These are phyloP conservation scores for Plotosus lineatus DNA, from an alignment of 2,113 vertebrate species.

Conservation along the genomic window DNA sequence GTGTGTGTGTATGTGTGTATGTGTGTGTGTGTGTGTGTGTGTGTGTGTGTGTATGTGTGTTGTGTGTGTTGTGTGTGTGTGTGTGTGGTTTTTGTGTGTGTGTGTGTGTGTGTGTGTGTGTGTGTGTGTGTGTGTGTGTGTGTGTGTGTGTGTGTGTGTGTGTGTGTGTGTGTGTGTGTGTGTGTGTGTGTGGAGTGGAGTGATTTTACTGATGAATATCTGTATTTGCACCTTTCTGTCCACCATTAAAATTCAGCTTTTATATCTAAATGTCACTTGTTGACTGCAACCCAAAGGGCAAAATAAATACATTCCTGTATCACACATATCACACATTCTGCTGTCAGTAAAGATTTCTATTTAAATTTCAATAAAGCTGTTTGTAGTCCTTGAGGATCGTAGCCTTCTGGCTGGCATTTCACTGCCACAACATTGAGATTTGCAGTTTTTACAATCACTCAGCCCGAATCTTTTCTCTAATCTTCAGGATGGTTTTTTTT, in stretches of 20 bases:
- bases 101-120: conserved; percentile 1
- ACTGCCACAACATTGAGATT: conserved; percentile 22
- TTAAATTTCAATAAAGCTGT: conserved; percentile 49
- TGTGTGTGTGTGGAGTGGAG: not conserved
- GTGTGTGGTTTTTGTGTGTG: not conserved
- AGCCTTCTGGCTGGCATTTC: conserved; percentile 48
- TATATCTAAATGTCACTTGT: conserved; percentile 49
- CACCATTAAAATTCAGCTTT: conserved; percentile 42
- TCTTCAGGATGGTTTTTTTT: conserved; percentile 5
- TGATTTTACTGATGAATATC: conserved; percentile 19
- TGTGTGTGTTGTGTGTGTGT: not conserved
- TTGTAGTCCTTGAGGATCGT: conserved; percentile 34
- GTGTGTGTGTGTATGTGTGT: not conserved
- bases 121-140: not conserved
- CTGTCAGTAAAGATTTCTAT: conserved; percentile 45
- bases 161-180: not conserved
- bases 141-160: conserved; percentile 6
- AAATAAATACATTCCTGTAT: conserved; percentile 34
- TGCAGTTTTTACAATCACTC: conserved; percentile 12
- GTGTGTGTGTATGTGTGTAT: not conserved
- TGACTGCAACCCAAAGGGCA: conserved; percentile 41
- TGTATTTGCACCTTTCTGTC: conserved; percentile 4
- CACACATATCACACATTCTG: not conserved
- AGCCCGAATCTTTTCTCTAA: conserved; percentile 23
- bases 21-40: not conserved